phyloP scores from a whole-genome alignment of 2,888 invertebrate genomes.

The Cordylochernes scorpioides region DNA sequence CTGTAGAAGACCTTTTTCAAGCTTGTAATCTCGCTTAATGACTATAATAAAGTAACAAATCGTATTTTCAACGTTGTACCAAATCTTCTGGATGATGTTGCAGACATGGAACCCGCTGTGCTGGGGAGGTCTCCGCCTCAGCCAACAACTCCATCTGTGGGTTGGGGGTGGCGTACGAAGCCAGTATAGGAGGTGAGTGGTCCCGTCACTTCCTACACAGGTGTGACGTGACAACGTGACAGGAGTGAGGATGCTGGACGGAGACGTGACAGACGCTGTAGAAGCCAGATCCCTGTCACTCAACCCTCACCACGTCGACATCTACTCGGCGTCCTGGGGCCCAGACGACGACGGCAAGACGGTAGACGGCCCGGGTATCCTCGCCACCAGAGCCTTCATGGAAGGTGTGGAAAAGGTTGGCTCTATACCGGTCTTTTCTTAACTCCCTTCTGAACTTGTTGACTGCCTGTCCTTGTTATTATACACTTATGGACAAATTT shows the following conservation, averaged over 20 bases:
- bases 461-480: too few relatives aligned
- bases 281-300: conserved; percentile 80
- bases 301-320: conserved; percentile 87
- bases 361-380: conserved; percentile 82
- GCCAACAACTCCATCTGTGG: conserved; percentile 88
- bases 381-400: conserved; percentile 78
- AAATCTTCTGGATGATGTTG: too few relatives aligned
- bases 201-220: too few relatives aligned
- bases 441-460: too few relatives aligned
- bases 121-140: conserved; percentile 88
- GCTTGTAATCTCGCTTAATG: too few relatives aligned
- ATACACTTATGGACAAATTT: too few relatives aligned
- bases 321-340: conserved; percentile 74
- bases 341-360: conserved; percentile 96
- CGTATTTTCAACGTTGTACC: too few relatives aligned
- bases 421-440: too few relatives aligned
- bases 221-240: conserved; percentile 3
- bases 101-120: conserved; percentile 51
- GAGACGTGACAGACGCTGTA: conserved; percentile 93
- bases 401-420: conserved; percentile 49
- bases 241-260: conserved; percentile 89
- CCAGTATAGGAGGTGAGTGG: conserved; percentile 56
- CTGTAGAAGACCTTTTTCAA: too few relatives aligned
- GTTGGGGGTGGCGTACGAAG: conserved; percentile 81
- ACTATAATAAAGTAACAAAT: too few relatives aligned